Evolutionary conservation across 2,113 vertebrate genomes (phyloP).

Genomic region (Cygnus atratus): DNA sequence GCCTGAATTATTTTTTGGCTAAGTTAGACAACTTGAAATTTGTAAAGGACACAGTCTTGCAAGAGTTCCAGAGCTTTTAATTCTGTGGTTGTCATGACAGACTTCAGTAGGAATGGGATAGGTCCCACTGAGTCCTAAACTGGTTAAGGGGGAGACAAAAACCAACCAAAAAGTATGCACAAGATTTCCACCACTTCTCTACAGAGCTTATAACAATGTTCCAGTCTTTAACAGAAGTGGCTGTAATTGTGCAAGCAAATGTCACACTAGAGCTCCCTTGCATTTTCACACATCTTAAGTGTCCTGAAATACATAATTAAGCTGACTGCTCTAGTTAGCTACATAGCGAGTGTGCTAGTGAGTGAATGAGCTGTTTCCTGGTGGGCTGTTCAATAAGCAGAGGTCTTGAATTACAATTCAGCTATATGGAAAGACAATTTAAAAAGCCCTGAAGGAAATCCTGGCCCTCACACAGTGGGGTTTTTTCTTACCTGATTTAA

Average conservation of each 20-base stretch:
- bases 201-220: neutral
- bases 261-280: neutral
- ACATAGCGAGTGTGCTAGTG: neutral
- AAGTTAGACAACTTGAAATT: neutral
- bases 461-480: neutral
- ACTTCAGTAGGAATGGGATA: neutral
- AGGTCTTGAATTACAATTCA: conserved; percentile 40
- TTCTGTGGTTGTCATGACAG: neutral
- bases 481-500: conserved; percentile 89
- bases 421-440: conserved; percentile 28
- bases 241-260: neutral
- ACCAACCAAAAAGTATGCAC: neutral
- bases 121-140: neutral
- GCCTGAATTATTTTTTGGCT: neutral
- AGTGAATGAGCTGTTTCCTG: neutral
- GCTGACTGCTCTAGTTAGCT: neutral
- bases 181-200: neutral
- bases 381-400: neutral
- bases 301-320: neutral
- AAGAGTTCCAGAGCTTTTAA: neutral
- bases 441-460: conserved; percentile 27
- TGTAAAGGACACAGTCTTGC: neutral
- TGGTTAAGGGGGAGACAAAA: neutral
- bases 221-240: neutral
- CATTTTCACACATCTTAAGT: neutral